Evolutionary conservation across 2,113 vertebrate genomes (phyloP), one percentile per base, ranked within the genome.

Genomic region (Nansenia antarctica): DNA sequence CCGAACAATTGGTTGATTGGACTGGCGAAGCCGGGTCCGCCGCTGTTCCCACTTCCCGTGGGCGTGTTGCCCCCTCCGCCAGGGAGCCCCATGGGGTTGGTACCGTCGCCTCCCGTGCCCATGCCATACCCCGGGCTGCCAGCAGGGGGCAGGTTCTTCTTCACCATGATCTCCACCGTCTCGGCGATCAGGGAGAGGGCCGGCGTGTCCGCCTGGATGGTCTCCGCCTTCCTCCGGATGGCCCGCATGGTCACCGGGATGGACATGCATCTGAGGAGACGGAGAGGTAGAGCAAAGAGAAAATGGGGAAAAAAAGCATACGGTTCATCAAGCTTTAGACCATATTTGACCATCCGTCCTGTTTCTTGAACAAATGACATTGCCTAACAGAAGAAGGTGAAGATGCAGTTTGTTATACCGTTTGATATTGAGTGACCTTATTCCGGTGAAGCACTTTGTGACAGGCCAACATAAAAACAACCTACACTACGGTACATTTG

Each of bases 161-260:
- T 99, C 86, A 98, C 95, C 96, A 99, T 98, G 63, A 94, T 96
- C 88, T 98, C 98, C 53, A 99, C 97, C 54, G 97, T 99, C 90
- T 99, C 96, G 69, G 97, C 97, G 86, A 99, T 99, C 74, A 99
- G 91, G 66, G 95, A 97, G 83, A 99, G 90, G 72, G 96, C 97
- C 26, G 96, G 96, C 6, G 98, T 98, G 89, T 99, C 96, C 22
- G 97, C 97, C 82, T 99, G 98, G 84, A 99, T 99, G 54, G 97
- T 98, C 93, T 99, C 97, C 54, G 97, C 98, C 83, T 99, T 99
- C 78, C 96, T 93, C 26, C 96, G 94, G 74, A 99, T 98, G 67
- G 97, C 97, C 67, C 98, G 91, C 98, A 99, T 99, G 29, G 96
- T 99, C 82, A 99, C 98, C 29, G 98, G 98, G 64, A 99, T 98